Conservation (phyloP, 2,888 invertebrate species). For the Masnerella sp. region DNA sequence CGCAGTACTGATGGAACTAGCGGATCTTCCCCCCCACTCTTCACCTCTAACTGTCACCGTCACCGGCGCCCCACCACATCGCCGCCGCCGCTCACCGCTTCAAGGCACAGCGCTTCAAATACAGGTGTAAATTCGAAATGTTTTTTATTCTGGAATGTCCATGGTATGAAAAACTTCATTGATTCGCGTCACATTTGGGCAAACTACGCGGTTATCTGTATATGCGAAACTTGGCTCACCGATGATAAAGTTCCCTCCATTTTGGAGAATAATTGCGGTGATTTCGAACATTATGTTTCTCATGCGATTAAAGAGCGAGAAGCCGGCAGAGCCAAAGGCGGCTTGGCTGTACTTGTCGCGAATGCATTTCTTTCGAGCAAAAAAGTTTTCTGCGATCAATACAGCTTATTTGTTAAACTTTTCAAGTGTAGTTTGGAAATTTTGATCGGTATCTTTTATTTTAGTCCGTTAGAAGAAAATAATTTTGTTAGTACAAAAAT, state of each 20-base stretch:
- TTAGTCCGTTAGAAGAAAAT: not conserved
- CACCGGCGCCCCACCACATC: too few species aligned
- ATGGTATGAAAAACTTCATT: too few species aligned
- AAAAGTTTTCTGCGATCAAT: not conserved
- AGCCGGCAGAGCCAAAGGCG: not conserved
- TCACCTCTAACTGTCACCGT: not conserved
- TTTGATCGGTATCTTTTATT: not conserved
- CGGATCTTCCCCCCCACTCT: not conserved
- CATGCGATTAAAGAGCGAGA: not conserved
- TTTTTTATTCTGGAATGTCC: too few species aligned
- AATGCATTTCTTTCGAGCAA: not conserved
- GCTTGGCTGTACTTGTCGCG: not conserved
- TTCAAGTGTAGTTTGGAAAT: not conserved
- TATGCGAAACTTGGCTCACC: not conserved
- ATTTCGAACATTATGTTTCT: not conserved
- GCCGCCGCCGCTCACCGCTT: too few species aligned
- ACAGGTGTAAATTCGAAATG: too few species aligned
- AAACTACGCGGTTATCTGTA: not conserved
- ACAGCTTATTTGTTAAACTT: not conserved
- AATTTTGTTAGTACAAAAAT: not conserved
- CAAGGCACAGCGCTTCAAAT: too few species aligned
- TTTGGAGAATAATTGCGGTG: not conserved
- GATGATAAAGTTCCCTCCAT: not conserved
- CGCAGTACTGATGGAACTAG: not conserved
- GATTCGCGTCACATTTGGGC: not conserved